Base-by-base conservation (phyloP, 2,888 invertebrate species). In the Cryptocheilus praepositus region DNA sequence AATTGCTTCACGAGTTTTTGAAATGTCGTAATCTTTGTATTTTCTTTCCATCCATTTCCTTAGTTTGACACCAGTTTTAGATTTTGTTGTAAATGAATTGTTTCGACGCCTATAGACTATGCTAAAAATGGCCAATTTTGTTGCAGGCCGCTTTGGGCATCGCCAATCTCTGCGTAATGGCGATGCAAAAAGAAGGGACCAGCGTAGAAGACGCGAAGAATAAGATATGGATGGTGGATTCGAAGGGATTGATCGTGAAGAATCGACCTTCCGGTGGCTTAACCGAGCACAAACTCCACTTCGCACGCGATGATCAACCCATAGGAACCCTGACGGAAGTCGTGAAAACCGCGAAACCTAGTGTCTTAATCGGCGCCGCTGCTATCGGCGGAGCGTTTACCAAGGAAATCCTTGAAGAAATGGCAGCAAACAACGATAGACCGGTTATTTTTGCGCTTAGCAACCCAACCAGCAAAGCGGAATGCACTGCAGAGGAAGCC, bases 401-500 rank as follows among this genome's bases (percentile, higher is more conserved):
- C 0, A 89, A 93, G 21, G 93, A 94, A 78, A 95, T 99, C 82
- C 91, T 99, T 63, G 91, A 92, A 81, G 92, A 93, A 85, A 98
- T 99, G 98, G 97, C 92, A 15, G 90, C 91, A 60, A 91, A 93
- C 86, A 97, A 97, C 89, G 92, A 94, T 21, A 91, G 92, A 61
- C 99, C 99, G 1, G 94, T 99, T 71, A 96, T 99, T 81, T 99
- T 99, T 89, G 99, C 99, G 13, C 92, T 99, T 55, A 98, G 98
- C 87, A 99, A 99, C 91, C 99, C 99, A 62, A 99, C 99, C 62
- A 93, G 93, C 89, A 98, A 98, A 90, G 98, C 99, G 0, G 99
- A 99, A 90, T 99, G 99, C 88, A 99, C 99, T n/a, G 99, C 99
- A n/a, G 96, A 98, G 89, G 93, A 97, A 82, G 99, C 98, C 3